Base-by-base conservation (phyloP, 2,888 invertebrate species). In the Scelioninae gen. 2 region DNA sequence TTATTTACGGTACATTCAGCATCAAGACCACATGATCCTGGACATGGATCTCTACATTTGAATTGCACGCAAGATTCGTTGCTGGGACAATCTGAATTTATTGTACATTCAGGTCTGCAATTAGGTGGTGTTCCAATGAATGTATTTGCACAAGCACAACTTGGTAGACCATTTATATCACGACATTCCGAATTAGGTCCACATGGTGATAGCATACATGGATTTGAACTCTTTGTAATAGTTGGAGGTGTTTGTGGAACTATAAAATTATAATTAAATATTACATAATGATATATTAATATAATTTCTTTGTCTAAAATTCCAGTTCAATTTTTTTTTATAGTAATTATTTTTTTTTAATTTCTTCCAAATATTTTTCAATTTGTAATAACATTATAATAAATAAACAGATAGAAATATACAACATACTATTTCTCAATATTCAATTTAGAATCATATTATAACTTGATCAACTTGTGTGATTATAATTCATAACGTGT, bases 1-100 rank as follows among this genome's bases (percentile, higher is more conserved):
- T 92, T 76, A 90, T 89, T 88, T 4, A 94, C 92, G 79, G 89
- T 89, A 81, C 95, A 95, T 45, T 89, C 85, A 2, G 95, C 93
- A 74, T 89, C 88, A 46, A 90, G 80, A 11, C 94, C 95, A 81
- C 95, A 93, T 16, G 93, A 90, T 39, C 93, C 93, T 2, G 90
- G 88, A 81, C 94, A 95, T 10, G 94, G 94, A 85, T 94, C 91
- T 77, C 88, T 88, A 84, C 94, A 95, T 85, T 92, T 93, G 85
- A 90, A 90, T 77, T 90, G 90, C 46, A 94, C 91, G 82, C 95
- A 95, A 13, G 94, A 92, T 81, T 90, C 89, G 80, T 90, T 90
- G 78, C 90, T 91, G 31, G 90, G 87, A 82, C 95, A 95, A 80
- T 94, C 94, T 1, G 92, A 88, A 79, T 92, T 92, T 13, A 92